Percentiles rank a stretch among this genome's conserved stretches.
Conservation (phyloP, 2,888 invertebrate genomes). For the Autographa pulchrina region DNA sequence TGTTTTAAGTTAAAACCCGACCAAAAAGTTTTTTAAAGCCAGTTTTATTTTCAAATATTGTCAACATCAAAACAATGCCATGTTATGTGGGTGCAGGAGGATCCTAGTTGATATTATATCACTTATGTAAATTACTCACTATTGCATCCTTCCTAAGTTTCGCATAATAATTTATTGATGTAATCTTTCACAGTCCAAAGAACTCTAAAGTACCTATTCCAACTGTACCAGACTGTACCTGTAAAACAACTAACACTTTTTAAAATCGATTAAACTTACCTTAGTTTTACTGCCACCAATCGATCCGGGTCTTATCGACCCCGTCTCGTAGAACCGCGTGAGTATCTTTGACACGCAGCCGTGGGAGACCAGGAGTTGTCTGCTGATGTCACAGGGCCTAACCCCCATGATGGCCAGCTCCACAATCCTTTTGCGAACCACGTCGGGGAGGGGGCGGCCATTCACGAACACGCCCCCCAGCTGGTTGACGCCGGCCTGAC, state of each 20-base stretch:
- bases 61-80: too few species aligned
- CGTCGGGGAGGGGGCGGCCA: slow-evolving; percentile 98
- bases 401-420: slow-evolving; percentile 98
- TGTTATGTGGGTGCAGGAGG: too few species aligned
- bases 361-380: slow-evolving; percentile 98
- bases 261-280: slow-evolving; percentile 87
- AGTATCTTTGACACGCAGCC: slow-evolving; percentile 99
- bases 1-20: too few species aligned
- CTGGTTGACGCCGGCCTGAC: slow-evolving; percentile 99
- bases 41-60: too few species aligned
- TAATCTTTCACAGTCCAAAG: background rate
- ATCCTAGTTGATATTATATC: too few species aligned
- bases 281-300: slow-evolving; percentile 98
- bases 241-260: too few species aligned
- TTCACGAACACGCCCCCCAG: slow-evolving; percentile 99
- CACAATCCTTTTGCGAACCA: slow-evolving; percentile 97
- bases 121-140: too few species aligned
- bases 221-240: too few species aligned
- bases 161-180: background rate
- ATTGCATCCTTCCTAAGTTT: background rate
- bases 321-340: slow-evolving; percentile 98
- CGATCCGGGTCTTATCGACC: slow-evolving; percentile 98
- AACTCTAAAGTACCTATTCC: background rate
- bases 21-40: too few species aligned
- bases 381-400: slow-evolving; percentile 98